Conservation (phyloP, 2,888 invertebrate genomes). For the Odiellus spinosus region DNA sequence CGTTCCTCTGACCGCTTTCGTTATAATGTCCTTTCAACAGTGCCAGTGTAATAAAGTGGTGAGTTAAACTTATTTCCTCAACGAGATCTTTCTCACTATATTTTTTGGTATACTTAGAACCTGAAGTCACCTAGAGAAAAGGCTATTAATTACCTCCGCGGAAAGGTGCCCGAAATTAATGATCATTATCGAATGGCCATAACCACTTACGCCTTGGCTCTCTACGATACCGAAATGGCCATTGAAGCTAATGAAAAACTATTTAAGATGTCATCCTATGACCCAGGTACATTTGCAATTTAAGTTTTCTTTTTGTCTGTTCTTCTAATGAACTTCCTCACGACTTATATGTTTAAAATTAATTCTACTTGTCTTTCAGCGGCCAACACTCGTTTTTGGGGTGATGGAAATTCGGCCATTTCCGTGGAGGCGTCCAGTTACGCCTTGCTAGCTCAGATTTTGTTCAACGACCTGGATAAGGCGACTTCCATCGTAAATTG, state of each 20-base stretch:
- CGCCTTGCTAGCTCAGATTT: constrained; percentile 15
- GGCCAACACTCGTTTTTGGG: constrained; percentile 6
- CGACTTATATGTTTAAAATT: too few species aligned
- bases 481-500: constrained; percentile 22
- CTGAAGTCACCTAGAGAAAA: constrained; percentile 4
- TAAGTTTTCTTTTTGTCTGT: too few species aligned
- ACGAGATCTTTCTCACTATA: too few species aligned
- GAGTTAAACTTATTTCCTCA: neutral
- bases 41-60: constrained; percentile 7
- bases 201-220: constrained; percentile 18
- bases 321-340: too few species aligned
- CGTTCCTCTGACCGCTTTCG: constrained; percentile 19
- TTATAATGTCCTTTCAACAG: constrained; percentile 15
- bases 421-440: constrained; percentile 21
- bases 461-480: constrained; percentile 7
- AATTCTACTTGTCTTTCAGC: neutral
- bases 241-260: constrained; percentile 10
- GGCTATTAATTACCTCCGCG: constrained; percentile 10
- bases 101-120: constrained; percentile 3
- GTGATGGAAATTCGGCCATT: constrained; percentile 1
- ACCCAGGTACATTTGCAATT: constrained; percentile 4
- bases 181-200: constrained; percentile 17
- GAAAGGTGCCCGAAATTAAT: constrained; percentile 8
- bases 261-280: constrained; percentile 1
- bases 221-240: constrained; percentile 8